Evolutionary conservation across 2,113 vertebrate species (phyloP).

Genomic region (Carettochelys insculpta): DNA sequence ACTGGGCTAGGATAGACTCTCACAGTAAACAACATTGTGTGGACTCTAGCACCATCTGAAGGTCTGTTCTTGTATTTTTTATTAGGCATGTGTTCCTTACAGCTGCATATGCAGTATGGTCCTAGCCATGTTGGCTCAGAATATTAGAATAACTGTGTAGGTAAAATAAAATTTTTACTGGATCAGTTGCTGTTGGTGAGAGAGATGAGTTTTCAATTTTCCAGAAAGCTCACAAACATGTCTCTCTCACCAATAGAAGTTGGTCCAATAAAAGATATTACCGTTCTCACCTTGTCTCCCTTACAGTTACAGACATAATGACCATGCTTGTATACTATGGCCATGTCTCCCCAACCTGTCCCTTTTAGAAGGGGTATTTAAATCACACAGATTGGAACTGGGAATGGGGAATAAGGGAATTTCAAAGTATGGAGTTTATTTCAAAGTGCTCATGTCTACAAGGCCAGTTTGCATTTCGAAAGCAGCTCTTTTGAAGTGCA

Average conservation of each 20-base stretch:
- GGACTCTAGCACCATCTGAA: conserved; percentile 62
- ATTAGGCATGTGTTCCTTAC: accelerated
- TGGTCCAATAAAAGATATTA: not conserved
- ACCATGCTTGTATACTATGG: not conserved
- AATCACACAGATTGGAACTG: too few species aligned
- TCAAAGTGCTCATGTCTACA: too few species aligned
- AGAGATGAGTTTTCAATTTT: not conserved
- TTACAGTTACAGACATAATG: accelerated
- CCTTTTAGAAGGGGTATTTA: too few species aligned
- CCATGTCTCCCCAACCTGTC: too few species aligned
- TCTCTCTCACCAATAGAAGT: not conserved
- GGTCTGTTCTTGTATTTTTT: not conserved
- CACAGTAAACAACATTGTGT: not conserved
- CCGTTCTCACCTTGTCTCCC: accelerated
- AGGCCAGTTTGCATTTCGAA: too few species aligned
- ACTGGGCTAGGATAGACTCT: accelerated
- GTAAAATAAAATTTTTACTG: too few species aligned
- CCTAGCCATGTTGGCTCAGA: not conserved
- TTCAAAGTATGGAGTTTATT: too few species aligned
- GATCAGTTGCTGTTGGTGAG: not conserved
- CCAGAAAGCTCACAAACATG: not conserved
- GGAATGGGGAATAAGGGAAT: too few species aligned
- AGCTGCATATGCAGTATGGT: not conserved
- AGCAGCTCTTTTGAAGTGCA: too few species aligned
- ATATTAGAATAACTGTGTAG: not conserved